Evolutionary conservation across 2,113 vertebrate species (phyloP).

Genomic region (Reinhardtius hippoglossoides): DNA sequence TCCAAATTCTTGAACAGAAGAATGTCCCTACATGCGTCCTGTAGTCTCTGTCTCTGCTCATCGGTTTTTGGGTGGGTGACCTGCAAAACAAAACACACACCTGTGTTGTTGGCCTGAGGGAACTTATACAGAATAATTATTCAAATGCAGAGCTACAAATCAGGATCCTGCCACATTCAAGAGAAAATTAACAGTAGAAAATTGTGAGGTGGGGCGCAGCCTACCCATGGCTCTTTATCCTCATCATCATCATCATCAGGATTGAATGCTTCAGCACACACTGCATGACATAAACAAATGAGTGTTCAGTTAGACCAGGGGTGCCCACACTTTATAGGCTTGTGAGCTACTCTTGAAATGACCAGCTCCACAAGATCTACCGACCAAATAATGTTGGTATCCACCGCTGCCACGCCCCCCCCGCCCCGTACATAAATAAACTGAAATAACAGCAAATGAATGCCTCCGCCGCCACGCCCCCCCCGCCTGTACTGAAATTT

Average conservation of each 20-base stretch:
- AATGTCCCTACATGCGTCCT: constrained; percentile 98
- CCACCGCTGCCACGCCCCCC: too few relatives aligned
- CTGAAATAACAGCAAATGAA: too few relatives aligned
- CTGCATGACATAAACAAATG: constrained; percentile 78
- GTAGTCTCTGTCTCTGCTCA: constrained; percentile 95
- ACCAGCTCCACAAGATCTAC: too few relatives aligned
- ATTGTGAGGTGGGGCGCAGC: constrained; percentile 12
- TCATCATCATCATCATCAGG: constrained; percentile 99
- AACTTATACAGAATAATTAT: neutral
- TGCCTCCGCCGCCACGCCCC: too few relatives aligned
- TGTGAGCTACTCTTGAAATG: too few relatives aligned
- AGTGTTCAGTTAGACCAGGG: neutral
- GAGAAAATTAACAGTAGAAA: neutral
- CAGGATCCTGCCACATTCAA: neutral
- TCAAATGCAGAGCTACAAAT: neutral
- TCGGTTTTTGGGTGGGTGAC: constrained; percentile 98
- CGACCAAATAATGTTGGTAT: too few relatives aligned
- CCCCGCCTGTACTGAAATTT: too few relatives aligned
- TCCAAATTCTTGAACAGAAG: constrained; percentile 98
- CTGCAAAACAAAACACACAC: constrained; percentile 76
- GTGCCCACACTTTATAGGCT: too few relatives aligned
- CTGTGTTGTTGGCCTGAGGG: neutral
- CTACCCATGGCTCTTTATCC: constrained; percentile 93
- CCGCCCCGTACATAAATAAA: too few relatives aligned
- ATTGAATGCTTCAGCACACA: constrained; percentile 98